Evolutionary conservation across 1,140 invertebrate genomes (phyloP), one percentile per base, ranked within the genome.

Genomic region (Brachionus asplanchnoidis): DNA sequence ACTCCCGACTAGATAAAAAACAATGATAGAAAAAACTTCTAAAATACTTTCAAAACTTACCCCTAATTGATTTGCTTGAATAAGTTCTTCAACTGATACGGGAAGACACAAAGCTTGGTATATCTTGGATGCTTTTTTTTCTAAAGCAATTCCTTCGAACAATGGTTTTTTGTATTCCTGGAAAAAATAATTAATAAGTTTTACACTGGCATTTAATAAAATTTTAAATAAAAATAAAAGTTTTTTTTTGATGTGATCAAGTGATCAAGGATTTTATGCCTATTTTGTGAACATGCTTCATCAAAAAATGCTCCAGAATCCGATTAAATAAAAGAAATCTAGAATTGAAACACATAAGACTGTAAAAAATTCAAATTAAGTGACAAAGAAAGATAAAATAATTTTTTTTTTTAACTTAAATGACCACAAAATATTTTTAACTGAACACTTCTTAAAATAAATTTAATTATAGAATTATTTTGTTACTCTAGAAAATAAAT

Each of bases 81-180:
- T 66, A 7, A 92, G 86, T 86, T 92, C 92, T 36, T 88, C 85
- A 1, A 89, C 95, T 42, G 95, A 95, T 6, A 99, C 95, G 17
- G 96, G 95, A 85, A 99, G 91, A 91, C 97, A 99, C 12, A 99
- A 90, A 0, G 95, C 94, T 90, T 96, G 94, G 3, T 94, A 93
- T 86, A 96, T 86, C 53, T 87, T 12, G 88, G 85, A 44, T 88
- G 87, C 44, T 86, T 86, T 42, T 86, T 87, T 70, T 87, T 66
- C 90, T 9, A 84, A 32, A 40, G 60, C 53, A 46, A 84, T 40
- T 44, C 82, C 82, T 84, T 84, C 91, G 88, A 91, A 91, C 66
- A 92, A 88, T 66, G 87, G 89, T 80, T 86, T 88, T 86, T 91
- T 91, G 87, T 89, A 92, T 87, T 91, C 91, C 91, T 89, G 87